Base-by-base conservation (phyloP, 92 coral and sea anemone genomes). In the Palythoa heliodiscus region DNA sequence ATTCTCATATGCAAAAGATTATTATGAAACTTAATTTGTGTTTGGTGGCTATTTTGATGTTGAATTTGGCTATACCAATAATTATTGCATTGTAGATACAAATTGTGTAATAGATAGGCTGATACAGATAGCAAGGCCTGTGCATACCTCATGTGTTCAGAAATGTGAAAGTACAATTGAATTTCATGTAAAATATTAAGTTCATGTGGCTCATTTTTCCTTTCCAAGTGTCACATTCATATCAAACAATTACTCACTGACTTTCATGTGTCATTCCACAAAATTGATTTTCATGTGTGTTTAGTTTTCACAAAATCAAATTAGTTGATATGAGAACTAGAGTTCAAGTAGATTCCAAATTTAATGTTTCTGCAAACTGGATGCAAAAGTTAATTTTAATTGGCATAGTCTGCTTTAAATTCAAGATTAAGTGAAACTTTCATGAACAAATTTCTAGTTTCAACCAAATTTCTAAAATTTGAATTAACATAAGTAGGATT, bases 11-110 rank as follows among this genome's bases (percentile, higher is more conserved):
- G 52, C 75, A 70, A 38, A 23, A 23, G 75, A 70, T 66, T 66
- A 58, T 58, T 29, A 29, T 70, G n/a, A 70, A 38, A 66, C 38
- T 66, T 25, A 37, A 29, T 5, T 70, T 70, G 48, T 70, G 47
- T 70, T 29, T 70, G 75, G 75, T 70, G 75, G 75, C 50, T 70
- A 70, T 70, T 70, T 70, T 37, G 52, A 29, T 70, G 75, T 70
- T 70, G 75, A 29, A 4, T 70, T 70, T 70, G 75, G 75, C 9
- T 38, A 20, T 70, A 52, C 47, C 75, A 70, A 70, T 37, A 70
- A 35, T 70, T 70, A 70, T 70, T 72, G 76, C 76, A 72, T 72
- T 72, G 55, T 72, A 72, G 76, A 72, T 72, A 43, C 76, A 72
- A 38, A 38, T 72, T 72, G 52, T 72, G 55, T 72, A 70, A 69